phyloP scores from a whole-genome alignment of 2,113 vertebrate genomes.

The Aleadryas rufinucha region DNA sequence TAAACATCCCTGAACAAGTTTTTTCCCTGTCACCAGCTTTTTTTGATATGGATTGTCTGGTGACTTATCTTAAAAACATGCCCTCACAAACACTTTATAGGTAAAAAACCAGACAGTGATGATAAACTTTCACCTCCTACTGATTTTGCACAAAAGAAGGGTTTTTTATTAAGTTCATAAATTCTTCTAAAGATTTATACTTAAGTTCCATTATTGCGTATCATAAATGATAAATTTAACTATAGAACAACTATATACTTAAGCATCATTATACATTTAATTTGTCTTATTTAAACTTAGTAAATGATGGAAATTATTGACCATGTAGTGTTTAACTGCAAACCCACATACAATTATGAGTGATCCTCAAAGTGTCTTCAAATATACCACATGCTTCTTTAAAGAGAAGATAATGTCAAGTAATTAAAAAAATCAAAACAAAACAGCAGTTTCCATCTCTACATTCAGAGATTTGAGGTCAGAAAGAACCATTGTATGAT shows the following conservation, averaged over 20 bases:
- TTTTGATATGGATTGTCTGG: background rate
- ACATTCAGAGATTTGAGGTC: background rate
- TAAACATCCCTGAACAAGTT: background rate
- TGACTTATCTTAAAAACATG: background rate
- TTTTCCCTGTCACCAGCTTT: background rate
- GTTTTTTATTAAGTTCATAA: background rate
- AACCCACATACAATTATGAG: background rate
- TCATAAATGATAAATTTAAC: background rate
- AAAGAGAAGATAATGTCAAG: background rate
- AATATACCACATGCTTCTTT: background rate
- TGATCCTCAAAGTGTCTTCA: background rate
- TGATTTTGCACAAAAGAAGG: background rate
- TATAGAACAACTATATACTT: background rate
- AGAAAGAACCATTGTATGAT: background rate
- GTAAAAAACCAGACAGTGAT: background rate
- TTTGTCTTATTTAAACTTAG: background rate
- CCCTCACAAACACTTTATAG: background rate
- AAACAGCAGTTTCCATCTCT: background rate
- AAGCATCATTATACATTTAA: background rate
- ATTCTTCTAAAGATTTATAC: background rate
- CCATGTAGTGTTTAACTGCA: background rate
- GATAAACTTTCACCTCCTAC: background rate
- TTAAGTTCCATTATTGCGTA: background rate
- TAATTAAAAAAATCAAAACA: background rate
- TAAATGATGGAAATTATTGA: background rate